Evolutionary conservation across 2,888 invertebrate species (phyloP), one percentile per base, ranked within the genome.

Genomic region (Andrena marginata): DNA sequence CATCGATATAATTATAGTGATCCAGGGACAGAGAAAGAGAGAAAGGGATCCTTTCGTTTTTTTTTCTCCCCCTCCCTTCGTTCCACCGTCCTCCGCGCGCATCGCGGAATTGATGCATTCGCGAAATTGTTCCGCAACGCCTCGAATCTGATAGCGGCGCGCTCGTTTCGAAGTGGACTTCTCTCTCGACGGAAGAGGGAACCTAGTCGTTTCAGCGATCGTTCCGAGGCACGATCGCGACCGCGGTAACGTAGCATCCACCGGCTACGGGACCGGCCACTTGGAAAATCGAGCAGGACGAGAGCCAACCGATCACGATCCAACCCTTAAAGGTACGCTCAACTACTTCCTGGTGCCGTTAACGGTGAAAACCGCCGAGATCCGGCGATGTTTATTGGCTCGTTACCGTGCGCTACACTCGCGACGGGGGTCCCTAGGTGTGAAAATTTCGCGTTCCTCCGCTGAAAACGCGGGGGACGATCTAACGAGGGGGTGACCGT

Each of bases 81-180:
- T 56, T 56, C 13, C 10, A 13, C 10, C 42, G 42, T 16, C 42
- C 10, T 56, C 42, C 62, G 51, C 33, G 33, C 64, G 60, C 35
- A 65, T 42, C 71, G 56, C 33, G 72, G 77, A 72, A 84, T 70
- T 68, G 88, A 86, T 84, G 85, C 85, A 85, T 90, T 88, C 69
- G 87, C 84, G 84, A 90, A 91, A 90, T 89, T 86, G 85, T 89
- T 90, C 87, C 80, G 85, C 85, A 89, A 89, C 87, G 76, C 79
- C 78, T 84, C 84, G 78, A 76, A 88, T 89, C 85, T 84, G 87
- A 88, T 88, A 87, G 80, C 87, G 79, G 63, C 33, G 59, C 63
- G 78, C 71, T 75, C 71, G 73, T 77, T 83, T 59, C 81, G 49
- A 42, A 68, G 67, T 64, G 29, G 77, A 64, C 64, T 31, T 26